A percentile compares a stretch with the other conserved stretches of the same genome.
Conservation (phyloP, 2,888 invertebrate genomes). For the Sinotaia quadrata region DNA sequence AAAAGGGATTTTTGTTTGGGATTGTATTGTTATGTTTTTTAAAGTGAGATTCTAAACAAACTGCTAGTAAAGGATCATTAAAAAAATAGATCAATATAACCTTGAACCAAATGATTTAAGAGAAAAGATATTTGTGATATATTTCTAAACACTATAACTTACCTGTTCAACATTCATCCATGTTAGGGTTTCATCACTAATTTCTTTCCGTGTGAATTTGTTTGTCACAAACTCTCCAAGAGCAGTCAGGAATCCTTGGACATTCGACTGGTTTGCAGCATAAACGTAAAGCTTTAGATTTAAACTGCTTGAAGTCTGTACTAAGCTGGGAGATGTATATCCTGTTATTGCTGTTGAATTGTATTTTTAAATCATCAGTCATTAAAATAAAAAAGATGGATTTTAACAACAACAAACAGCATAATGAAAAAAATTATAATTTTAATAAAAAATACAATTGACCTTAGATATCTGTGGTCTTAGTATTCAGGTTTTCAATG, state of each 20-base stretch:
- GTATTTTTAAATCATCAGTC: too few species aligned
- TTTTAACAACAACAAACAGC: too few species aligned
- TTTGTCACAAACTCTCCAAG: slow-evolving; percentile 15
- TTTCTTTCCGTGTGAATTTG: slow-evolving; percentile 11
- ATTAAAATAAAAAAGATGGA: too few species aligned
- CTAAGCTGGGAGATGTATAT: background rate
- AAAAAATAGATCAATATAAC: background rate
- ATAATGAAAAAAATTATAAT: too few species aligned
- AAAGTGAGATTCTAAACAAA: background rate
- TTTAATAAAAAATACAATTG: too few species aligned
- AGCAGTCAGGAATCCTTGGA: background rate
- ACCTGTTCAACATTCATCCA: slow-evolving; percentile 3
- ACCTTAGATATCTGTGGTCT: too few species aligned
- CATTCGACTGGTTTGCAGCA: background rate
- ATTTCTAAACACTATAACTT: too few species aligned
- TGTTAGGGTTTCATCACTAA: slow-evolving; percentile 2
- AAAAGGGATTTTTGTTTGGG: background rate
- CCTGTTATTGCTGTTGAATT: slow-evolving; percentile 5
- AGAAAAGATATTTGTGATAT: background rate
- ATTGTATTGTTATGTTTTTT: background rate
- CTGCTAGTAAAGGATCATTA: too few species aligned
- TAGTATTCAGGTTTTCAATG: too few species aligned
- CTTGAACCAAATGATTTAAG: background rate
- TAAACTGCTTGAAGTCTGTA: slow-evolving; percentile 7
- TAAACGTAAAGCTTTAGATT: slow-evolving; percentile 8